These are phyloP conservation scores for Eptesicus fuscus DNA, from an alignment of 2,113 vertebrate species.

Conservation along the genomic window DNA sequence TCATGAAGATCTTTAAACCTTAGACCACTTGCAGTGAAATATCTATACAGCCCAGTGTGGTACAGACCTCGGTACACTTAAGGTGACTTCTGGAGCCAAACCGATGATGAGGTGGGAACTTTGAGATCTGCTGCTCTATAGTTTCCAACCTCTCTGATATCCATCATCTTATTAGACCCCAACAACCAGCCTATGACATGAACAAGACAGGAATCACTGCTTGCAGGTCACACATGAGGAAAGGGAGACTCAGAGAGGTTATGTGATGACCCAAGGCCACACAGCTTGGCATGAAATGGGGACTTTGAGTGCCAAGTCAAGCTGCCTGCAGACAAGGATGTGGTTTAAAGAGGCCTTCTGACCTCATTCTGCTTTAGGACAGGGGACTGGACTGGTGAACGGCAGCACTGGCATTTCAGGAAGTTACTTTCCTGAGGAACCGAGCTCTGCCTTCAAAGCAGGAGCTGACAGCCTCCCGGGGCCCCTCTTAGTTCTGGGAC, in stretches of 20 bases:
- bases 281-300: neutral
- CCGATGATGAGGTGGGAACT: neutral
- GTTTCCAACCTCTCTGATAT: neutral
- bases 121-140: neutral
- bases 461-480: neutral
- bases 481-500: neutral
- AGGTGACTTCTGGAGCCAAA: neutral
- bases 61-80: neutral
- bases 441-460: neutral
- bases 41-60: accelerated
- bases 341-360: neutral
- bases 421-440: neutral
- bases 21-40: neutral
- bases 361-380: neutral
- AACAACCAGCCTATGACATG: neutral
- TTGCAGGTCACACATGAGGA: neutral
- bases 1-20: neutral
- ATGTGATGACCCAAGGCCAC: neutral
- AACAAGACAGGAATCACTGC: neutral
- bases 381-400: neutral
- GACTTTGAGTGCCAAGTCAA: neutral
- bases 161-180: neutral
- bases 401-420: neutral
- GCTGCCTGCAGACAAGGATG: neutral
- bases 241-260: neutral